Evolutionary conservation across 2,113 vertebrate species (phyloP).

Genomic region (Beaufortia kweichowensis): DNA sequence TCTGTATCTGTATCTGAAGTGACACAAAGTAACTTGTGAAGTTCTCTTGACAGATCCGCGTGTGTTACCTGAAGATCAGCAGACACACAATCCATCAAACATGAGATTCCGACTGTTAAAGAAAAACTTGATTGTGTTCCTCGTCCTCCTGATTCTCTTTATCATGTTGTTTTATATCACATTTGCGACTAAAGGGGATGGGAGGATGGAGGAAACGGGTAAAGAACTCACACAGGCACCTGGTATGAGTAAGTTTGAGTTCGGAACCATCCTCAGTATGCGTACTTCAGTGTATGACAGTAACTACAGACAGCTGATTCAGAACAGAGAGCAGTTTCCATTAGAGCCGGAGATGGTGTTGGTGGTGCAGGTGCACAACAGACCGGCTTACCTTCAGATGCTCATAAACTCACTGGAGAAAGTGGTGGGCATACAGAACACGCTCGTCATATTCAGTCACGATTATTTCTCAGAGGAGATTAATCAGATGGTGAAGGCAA

Average conservation of each 20-base stretch:
- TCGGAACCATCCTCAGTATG: slow-evolving; percentile 55
- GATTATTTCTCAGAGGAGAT: slow-evolving; percentile 75
- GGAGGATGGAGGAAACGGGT: not conserved
- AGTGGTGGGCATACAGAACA: slow-evolving; percentile 63
- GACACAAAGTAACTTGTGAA: not conserved
- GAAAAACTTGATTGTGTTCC: slow-evolving; percentile 63
- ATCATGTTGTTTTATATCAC: slow-evolving; percentile 59
- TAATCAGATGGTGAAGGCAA: slow-evolving; percentile 65
- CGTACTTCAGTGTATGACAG: slow-evolving; percentile 64
- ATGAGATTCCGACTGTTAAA: slow-evolving; percentile 71
- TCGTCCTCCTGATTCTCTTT: slow-evolving; percentile 56
- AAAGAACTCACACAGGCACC: not conserved
- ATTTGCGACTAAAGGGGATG: slow-evolving; percentile 42
- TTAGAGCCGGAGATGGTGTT: slow-evolving; percentile 69
- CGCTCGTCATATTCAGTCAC: slow-evolving; percentile 77
- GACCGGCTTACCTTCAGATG: slow-evolving; percentile 72
- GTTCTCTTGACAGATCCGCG: slow-evolving; percentile 21
- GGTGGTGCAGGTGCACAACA: slow-evolving; percentile 76
- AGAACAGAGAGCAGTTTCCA: slow-evolving; percentile 66
- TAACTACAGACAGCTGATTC: slow-evolving; percentile 68
- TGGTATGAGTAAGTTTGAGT: slow-evolving; percentile 56
- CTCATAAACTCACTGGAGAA: slow-evolving; percentile 71
- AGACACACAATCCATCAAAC: not conserved
- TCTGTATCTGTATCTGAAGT: too few relatives aligned
- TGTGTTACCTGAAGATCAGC: not conserved